Base-by-base conservation (phyloP, 2,113 vertebrate genomes). In the Irena cyanogastra region DNA sequence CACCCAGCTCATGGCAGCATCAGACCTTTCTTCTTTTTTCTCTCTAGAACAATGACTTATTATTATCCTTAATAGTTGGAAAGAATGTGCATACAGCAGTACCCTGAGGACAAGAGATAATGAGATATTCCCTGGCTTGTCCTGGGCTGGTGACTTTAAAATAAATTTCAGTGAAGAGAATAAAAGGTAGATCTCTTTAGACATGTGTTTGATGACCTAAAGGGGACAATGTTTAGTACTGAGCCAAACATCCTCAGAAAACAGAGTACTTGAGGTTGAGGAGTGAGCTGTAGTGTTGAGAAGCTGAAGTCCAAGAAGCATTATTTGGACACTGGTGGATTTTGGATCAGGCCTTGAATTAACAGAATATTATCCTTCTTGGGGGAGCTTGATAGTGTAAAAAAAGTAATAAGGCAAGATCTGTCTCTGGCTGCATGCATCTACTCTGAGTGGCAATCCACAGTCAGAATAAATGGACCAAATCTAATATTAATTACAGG, bases 401-500 rank as follows among this genome's bases (percentile, higher is more conserved):
- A 78, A 12, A 45, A 41, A 77, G 20, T 53, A 61, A 53, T 12
- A 86, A 24, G 50, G n/a, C 26, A 76, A 83, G 45, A 75, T 77
- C 30, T 83, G 12, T 26, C 42, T 77, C 64, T 63, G 54, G 9
- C 22, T 60, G 64, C 56, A 59, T 66, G 59, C 11, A 83, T 41
- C 74, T 79, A 24, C 21, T 83, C 45, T 77, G 64, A 83, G 47
- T 59, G 33, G 61, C 54, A 88, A 80, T 56, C 35, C 56, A 56
- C n/a, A 70, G 83, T 49, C 52, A 89, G 68, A 92, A 77, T 78
- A 93, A 94, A 92, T 35, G 28, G 56, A 60, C 13, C 49, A 83
- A 83, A 89, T 92, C 50, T 92, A 95, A 54, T 81, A 90, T 59
- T 80, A 92, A 90, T 75, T 81, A 84, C 41, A 87, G 65, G 54